Conservation (phyloP, 2,113 vertebrate species). For the Phycodurus eques region DNA sequence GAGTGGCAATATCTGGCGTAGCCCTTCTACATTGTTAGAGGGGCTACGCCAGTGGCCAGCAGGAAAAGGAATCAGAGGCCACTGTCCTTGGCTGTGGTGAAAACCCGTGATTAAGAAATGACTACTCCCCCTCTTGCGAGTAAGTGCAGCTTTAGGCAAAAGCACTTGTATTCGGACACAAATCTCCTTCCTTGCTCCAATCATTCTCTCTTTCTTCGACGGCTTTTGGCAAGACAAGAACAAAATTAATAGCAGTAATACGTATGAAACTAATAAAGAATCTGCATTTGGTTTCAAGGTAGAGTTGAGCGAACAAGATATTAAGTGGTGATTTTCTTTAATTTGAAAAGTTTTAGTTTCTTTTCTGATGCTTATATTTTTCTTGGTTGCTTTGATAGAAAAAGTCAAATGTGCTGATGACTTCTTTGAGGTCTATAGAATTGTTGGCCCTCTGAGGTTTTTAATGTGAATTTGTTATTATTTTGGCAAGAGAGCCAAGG, state of each 20-base stretch:
- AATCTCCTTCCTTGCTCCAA: background rate
- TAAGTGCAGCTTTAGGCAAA: slow-evolving; percentile 2
- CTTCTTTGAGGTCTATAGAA: slow-evolving; percentile 25
- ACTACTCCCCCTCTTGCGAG: slow-evolving; percentile 57
- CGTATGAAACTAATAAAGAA: slow-evolving; percentile 34
- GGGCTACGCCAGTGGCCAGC: slow-evolving; percentile 54
- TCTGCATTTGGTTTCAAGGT: slow-evolving; percentile 12
- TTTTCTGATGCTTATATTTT: slow-evolving; percentile 22
- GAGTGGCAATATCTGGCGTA: slow-evolving; percentile 55
- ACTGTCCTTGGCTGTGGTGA: slow-evolving; percentile 73
- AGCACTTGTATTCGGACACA: background rate
- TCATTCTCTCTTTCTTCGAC: background rate
- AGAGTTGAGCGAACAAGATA: slow-evolving; percentile 4
- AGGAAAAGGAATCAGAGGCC: slow-evolving; percentile 47
- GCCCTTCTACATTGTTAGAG: slow-evolving; percentile 66
- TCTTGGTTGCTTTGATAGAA: slow-evolving; percentile 7
- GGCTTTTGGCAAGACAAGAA: slow-evolving; percentile 27
- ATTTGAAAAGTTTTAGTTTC: background rate
- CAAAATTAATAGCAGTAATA: slow-evolving; percentile 36
- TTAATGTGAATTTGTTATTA: slow-evolving; percentile 48
- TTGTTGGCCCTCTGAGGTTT: slow-evolving; percentile 38
- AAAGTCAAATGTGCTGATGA: slow-evolving; percentile 53
- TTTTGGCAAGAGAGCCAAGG: slow-evolving; percentile 56
- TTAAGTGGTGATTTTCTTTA: slow-evolving; percentile 6
- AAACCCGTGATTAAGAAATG: slow-evolving; percentile 82